phyloP scores from a whole-genome alignment of 1,140 invertebrate species.

The Aphis gossypii region DNA sequence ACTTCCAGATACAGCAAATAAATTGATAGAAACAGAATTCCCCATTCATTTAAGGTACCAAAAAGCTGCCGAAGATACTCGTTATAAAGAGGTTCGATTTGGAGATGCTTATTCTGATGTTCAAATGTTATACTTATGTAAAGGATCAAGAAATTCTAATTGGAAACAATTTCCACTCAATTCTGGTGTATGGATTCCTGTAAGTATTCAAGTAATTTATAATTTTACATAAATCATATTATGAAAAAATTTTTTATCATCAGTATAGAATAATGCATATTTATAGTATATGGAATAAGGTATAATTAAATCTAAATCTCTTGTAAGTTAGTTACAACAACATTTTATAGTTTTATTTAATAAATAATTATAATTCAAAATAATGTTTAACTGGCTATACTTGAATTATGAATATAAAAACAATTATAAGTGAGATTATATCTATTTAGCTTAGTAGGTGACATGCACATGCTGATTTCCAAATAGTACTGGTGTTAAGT shows the following conservation, averaged over 20 bases:
- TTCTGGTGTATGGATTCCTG: constrained; percentile 49
- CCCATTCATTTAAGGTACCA: constrained; percentile 46
- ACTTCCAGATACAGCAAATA: constrained; percentile 31
- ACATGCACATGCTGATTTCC: background rate
- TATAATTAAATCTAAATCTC: background rate
- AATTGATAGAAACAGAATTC: constrained; percentile 44
- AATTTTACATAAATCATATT: background rate
- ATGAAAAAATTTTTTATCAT: background rate
- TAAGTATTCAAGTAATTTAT: constrained; percentile 24
- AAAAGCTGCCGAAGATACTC: constrained; percentile 29
- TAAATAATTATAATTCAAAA: background rate
- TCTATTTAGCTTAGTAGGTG: background rate
- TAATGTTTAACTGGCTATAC: background rate
- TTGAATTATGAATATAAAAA: background rate
- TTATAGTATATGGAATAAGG: background rate
- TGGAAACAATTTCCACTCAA: constrained; percentile 23
- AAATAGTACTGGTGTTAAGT: background rate
- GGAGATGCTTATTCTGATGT: constrained; percentile 49
- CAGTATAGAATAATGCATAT: background rate
- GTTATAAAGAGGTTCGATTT: constrained; percentile 49
- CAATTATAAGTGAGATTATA: background rate
- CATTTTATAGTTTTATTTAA: background rate
- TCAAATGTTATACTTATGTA: constrained; percentile 45
- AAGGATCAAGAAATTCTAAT: constrained; percentile 41
- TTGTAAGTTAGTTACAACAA: background rate